phyloP scores from a whole-genome alignment of 2,888 invertebrate species.

The Cerastis leucographa region DNA sequence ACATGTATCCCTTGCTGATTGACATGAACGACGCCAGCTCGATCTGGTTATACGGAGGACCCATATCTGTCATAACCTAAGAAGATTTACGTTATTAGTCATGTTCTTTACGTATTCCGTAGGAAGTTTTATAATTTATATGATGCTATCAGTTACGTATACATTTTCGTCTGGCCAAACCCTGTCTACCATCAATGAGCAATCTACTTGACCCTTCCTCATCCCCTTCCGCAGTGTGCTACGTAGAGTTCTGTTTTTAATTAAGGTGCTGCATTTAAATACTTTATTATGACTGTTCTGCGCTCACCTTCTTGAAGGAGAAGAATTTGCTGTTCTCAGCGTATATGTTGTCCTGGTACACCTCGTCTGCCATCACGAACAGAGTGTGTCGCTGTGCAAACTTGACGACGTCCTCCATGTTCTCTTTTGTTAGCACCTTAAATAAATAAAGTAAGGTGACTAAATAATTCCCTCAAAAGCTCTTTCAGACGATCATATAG shows the following conservation, averaged over 20 bases:
- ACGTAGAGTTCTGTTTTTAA: no score
- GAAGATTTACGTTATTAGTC: neutral
- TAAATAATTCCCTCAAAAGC: no score
- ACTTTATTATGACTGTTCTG: neutral
- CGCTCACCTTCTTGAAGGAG: slow-evolving; percentile 95
- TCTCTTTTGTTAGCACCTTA: slow-evolving; percentile 95
- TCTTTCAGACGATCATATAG: no score
- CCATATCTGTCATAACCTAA: slow-evolving; percentile 96
- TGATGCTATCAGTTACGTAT: no score
- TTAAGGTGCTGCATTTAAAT: neutral
- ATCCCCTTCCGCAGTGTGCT: no score
- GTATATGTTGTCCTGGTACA: slow-evolving; percentile 99
- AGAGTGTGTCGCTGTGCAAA: slow-evolving; percentile 96
- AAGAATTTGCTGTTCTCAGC: slow-evolving; percentile 96
- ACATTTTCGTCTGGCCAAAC: no score
- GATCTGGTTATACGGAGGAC: slow-evolving; percentile 94
- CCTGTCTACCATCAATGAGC: no score
- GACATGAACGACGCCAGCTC: slow-evolving; percentile 99
- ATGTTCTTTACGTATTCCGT: neutral
- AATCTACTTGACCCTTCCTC: no score
- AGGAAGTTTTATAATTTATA: neutral
- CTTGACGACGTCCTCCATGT: slow-evolving; percentile 97
- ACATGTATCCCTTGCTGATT: slow-evolving; percentile 98
- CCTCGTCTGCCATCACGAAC: slow-evolving; percentile 97
- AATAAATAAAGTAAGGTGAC: neutral